These are phyloP conservation scores for Mongoloraphidia duomilia DNA, from an alignment of 2,888 invertebrate species.

Conservation along the genomic window DNA sequence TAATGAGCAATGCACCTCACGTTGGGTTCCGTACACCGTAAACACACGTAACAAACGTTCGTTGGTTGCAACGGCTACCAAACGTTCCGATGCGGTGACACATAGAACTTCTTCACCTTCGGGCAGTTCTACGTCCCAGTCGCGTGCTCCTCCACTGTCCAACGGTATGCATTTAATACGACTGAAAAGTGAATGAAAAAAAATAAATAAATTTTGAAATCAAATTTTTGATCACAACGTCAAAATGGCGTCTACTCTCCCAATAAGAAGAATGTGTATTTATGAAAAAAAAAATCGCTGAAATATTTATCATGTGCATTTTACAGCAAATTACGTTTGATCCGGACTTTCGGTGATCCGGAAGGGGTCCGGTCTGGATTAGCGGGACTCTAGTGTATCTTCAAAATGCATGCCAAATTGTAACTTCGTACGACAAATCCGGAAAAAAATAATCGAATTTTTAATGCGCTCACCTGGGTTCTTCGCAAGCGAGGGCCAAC, in stretches of 20 bases:
- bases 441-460: constrained; percentile 17
- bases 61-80: constrained; percentile 68
- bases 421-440: neutral
- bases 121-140: constrained; percentile 71
- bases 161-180: constrained; percentile 63
- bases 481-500: constrained; percentile 61
- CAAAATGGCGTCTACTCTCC: too few species aligned
- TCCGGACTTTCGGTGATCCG: too few species aligned
- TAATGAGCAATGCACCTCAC: constrained; percentile 31
- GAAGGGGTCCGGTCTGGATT: too few species aligned
- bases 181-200: constrained; percentile 29
- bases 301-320: too few species aligned
- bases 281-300: constrained; percentile 2
- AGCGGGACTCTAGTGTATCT: too few species aligned
- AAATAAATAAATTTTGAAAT: neutral
- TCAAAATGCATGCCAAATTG: too few species aligned
- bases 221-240: too few species aligned
- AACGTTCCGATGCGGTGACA: constrained; percentile 48
- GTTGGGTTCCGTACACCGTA: constrained; percentile 75
- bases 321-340: too few species aligned
- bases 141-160: constrained; percentile 57
- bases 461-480: constrained; percentile 43
- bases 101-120: constrained; percentile 65
- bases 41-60: constrained; percentile 66
- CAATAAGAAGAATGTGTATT: too few species aligned